These are phyloP conservation scores for Rhagonycha lutea DNA, from an alignment of 2,888 invertebrate genomes.

Conservation along the genomic window DNA sequence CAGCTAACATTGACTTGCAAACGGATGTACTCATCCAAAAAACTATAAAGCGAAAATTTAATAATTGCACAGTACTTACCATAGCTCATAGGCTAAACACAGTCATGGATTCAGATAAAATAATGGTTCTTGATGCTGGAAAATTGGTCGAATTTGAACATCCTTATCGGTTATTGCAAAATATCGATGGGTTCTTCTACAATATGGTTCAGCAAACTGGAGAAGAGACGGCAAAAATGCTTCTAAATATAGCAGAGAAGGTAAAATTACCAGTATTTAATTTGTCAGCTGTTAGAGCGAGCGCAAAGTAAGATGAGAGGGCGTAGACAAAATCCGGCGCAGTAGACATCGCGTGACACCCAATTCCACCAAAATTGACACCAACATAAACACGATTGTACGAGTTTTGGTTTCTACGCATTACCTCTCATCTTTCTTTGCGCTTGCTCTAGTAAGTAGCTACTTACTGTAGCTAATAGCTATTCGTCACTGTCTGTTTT, in stretches of 20 bases:
- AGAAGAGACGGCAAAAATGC: background rate
- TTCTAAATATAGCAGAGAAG: background rate
- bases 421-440: no score
- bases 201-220: slow-evolving; percentile 66
- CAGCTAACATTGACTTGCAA: slow-evolving; percentile 78
- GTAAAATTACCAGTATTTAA: background rate
- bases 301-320: no score
- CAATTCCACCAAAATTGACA: no score
- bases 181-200: slow-evolving; percentile 60
- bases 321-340: no score
- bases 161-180: slow-evolving; percentile 67
- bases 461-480: no score
- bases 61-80: slow-evolving; percentile 77
- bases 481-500: no score
- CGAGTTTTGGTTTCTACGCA: no score
- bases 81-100: slow-evolving; percentile 84
- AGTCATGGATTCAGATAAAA: slow-evolving; percentile 82
- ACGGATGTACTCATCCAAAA: slow-evolving; percentile 77
- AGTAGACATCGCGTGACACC: no score
- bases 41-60: slow-evolving; percentile 75
- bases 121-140: slow-evolving; percentile 80
- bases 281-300: no score
- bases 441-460: no score
- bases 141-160: slow-evolving; percentile 75
- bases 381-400: no score